Evolutionary conservation across 2,888 invertebrate species (phyloP).

Genomic region (Rapana venosa): DNA sequence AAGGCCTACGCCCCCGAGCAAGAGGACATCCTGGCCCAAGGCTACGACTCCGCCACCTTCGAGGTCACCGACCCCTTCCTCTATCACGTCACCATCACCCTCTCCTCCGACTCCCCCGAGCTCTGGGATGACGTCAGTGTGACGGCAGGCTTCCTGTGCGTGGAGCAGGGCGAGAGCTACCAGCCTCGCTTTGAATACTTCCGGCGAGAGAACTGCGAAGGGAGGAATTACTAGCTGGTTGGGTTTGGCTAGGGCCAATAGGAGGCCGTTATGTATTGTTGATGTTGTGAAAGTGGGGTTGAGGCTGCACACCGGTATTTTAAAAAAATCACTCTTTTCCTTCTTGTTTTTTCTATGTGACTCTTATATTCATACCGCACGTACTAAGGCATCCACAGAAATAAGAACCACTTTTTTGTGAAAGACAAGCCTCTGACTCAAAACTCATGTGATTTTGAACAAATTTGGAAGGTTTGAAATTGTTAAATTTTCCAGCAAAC

Average conservation of each 20-base stretch:
- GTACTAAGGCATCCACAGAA: neutral
- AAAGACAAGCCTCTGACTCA: too few relatives aligned
- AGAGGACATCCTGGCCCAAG: slow-evolving; percentile 21
- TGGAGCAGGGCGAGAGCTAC: slow-evolving; percentile 15
- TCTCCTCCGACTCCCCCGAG: slow-evolving; percentile 28
- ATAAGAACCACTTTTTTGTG: neutral
- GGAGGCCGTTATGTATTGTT: neutral
- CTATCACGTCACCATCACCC: slow-evolving; percentile 39
- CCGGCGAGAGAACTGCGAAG: slow-evolving; percentile 30
- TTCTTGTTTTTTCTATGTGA: neutral
- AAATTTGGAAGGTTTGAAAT: too few relatives aligned
- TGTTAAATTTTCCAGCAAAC: too few relatives aligned
- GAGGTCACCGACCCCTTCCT: neutral
- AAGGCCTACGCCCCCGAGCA: slow-evolving; percentile 25
- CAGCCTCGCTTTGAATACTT: slow-evolving; percentile 30
- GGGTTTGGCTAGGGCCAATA: too few relatives aligned
- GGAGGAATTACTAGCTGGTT: neutral
- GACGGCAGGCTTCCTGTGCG: slow-evolving; percentile 29
- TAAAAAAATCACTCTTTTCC: neutral
- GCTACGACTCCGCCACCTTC: slow-evolving; percentile 5
- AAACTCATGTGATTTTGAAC: too few relatives aligned
- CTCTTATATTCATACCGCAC: neutral
- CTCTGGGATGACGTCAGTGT: slow-evolving; percentile 37
- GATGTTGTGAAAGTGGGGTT: neutral
- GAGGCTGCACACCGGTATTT: neutral